phyloP scores from a whole-genome alignment of 2,888 invertebrate species.

The Tineola bisselliella region DNA sequence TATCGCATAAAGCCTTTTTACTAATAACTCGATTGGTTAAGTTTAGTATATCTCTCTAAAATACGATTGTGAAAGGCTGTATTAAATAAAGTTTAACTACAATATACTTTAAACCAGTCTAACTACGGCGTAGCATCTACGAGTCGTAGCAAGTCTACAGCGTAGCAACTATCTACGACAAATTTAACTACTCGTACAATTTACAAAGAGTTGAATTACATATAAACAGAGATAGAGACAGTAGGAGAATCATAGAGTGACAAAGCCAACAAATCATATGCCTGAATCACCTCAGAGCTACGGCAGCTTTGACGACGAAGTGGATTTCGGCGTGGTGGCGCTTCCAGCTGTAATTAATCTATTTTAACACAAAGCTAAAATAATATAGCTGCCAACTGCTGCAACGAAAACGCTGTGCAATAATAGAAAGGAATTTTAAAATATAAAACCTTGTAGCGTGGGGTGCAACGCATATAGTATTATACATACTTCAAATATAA shows the following conservation, averaged over 20 bases:
- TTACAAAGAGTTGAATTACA: neutral
- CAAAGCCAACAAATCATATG: neutral
- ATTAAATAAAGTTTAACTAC: too few relatives aligned
- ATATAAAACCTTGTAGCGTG: neutral
- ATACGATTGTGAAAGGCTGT: too few relatives aligned
- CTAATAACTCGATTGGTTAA: too few relatives aligned
- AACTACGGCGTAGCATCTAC: too few relatives aligned
- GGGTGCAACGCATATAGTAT: too few relatives aligned
- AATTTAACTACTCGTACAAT: neutral
- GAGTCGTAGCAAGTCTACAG: too few relatives aligned
- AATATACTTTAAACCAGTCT: too few relatives aligned
- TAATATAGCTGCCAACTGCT: neutral
- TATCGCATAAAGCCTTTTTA: too few relatives aligned
- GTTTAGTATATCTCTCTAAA: too few relatives aligned
- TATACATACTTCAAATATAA: too few relatives aligned
- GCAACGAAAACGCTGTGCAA: neutral
- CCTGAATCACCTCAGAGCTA: constrained; percentile 54
- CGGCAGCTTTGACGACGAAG: constrained; percentile 59
- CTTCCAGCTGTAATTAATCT: constrained; percentile 20
- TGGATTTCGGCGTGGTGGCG: constrained; percentile 51
- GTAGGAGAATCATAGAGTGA: too few relatives aligned
- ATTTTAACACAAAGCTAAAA: neutral
- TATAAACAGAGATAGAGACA: constrained; percentile 13
- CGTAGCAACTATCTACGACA: too few relatives aligned
- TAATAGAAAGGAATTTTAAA: neutral